Conservation (phyloP, 2,113 vertebrate species). For the Reinhardtius hippoglossoides region DNA sequence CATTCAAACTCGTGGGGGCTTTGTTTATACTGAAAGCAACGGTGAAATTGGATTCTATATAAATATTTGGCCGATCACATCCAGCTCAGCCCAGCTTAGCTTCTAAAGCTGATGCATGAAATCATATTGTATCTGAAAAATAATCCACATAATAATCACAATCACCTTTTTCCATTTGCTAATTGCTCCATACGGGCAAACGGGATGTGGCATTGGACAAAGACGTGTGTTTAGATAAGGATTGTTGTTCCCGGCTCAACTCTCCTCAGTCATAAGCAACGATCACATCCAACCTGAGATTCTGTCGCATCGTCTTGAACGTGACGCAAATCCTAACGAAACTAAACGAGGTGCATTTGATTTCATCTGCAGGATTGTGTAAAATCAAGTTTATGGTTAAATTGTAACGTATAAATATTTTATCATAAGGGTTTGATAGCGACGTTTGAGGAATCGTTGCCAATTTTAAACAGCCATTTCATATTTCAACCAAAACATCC, state of each 20-base stretch:
- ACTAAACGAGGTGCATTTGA: conserved; percentile 36
- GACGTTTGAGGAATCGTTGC: too few species aligned
- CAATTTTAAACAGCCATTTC: too few species aligned
- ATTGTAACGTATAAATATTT: too few species aligned
- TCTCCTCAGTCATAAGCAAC: conserved; percentile 10
- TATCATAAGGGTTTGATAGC: too few species aligned
- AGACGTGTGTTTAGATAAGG: not conserved
- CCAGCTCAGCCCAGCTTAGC: not conserved
- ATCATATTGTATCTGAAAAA: not conserved
- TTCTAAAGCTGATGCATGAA: not conserved
- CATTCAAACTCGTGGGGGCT: not conserved
- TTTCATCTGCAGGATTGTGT: conserved; percentile 38
- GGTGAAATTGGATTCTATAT: conserved; percentile 1
- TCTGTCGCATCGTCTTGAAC: not conserved
- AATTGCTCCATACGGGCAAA: not conserved
- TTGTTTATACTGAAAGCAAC: not conserved
- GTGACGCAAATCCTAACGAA: conserved; percentile 23
- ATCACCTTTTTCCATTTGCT: not conserved
- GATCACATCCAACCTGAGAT: too few species aligned
- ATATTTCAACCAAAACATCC: conserved; percentile 57
- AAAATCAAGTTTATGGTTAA: not conserved
- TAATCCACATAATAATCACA: not conserved
- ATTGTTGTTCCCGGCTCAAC: conserved; percentile 9
- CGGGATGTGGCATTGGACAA: not conserved
- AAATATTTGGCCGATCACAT: not conserved